Base-by-base conservation (phyloP, 2,113 vertebrate genomes). In the Misgurnus mizolepis region DNA sequence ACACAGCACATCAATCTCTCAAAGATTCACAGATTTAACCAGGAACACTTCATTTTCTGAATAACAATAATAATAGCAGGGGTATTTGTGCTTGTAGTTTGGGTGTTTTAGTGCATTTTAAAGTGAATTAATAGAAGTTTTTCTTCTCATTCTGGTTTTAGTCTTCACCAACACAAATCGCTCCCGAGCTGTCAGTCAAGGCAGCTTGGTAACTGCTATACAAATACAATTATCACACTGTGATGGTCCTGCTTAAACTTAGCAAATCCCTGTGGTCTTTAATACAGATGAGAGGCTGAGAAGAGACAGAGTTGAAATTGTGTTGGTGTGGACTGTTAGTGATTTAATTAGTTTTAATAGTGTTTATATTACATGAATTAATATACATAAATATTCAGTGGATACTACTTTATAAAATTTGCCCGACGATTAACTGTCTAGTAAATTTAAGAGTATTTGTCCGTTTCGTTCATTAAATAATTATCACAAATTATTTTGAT, bases 171-270 rank as follows among this genome's bases (percentile, higher is more conserved):
- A 11, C 41, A 74, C 53, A 34, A 74, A 71, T 39, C 15, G 79
- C 70, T 78, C 76, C 80, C 5, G 65, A 67, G 71, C 83, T 73
- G 76, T 66, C 58, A 82, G 66, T 78, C 74, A 79, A 45, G 70
- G 68, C 71, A 85, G 84, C 86, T 90, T 89, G 90, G 90, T 89
- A 93, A 92, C 91, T 85, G 90, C 90, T 91, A 91, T 90, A 93
- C 91, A 92, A 93, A 93, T 89, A 91, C 89, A 86, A 92, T 92
- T 91, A 91, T 88, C 83, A 80, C 84, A 79, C 84, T 85, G 79
- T 82, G 55, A 89, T 88, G 80, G 89, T 85, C 85, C 45, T 83
- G 87, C n/a, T 60, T 76, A 60, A 15, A 50, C 69, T 75, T 7
- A 90, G 88, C 87, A 87, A 90, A 89, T 90, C 88, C 89, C 87